phyloP scores from a whole-genome alignment of 2,888 invertebrate genomes.

The Cephus rjabovi region DNA sequence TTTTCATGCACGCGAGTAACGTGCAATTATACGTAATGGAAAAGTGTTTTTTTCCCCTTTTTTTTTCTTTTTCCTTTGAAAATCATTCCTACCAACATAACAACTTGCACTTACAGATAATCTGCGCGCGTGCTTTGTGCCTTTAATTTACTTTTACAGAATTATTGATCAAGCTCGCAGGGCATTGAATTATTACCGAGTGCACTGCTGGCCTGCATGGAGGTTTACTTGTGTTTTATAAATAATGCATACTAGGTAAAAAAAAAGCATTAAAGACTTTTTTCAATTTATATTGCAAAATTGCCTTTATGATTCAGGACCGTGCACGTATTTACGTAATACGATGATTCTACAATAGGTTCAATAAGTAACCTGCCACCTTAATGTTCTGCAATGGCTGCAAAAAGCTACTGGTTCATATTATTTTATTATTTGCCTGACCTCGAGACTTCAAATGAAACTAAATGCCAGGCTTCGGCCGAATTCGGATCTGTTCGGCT shows the following conservation, averaged over 20 bases:
- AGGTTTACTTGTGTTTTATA: not conserved
- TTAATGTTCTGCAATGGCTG: not conserved
- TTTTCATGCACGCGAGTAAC: not conserved
- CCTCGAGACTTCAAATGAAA: not conserved
- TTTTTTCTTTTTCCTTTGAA: not conserved
- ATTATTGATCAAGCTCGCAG: not conserved
- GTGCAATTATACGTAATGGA: not conserved
- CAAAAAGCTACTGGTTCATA: not conserved
- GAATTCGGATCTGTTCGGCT: not conserved
- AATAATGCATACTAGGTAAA: not conserved
- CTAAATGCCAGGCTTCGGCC: not conserved
- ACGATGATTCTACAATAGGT: not conserved
- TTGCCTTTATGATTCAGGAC: not conserved
- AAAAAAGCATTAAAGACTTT: not conserved
- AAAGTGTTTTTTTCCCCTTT: not conserved
- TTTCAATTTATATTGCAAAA: not conserved
- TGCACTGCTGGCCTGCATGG: not conserved
- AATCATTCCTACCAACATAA: not conserved
- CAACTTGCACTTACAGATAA: not conserved
- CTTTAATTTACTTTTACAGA: not conserved
- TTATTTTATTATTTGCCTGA: not conserved
- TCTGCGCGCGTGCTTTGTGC: not conserved
- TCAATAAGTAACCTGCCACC: not conserved
- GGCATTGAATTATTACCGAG: not conserved
- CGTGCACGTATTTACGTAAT: no score